Evolutionary conservation across 2,888 invertebrate species (phyloP).

Genomic region (Epistrophe grossulariae): DNA sequence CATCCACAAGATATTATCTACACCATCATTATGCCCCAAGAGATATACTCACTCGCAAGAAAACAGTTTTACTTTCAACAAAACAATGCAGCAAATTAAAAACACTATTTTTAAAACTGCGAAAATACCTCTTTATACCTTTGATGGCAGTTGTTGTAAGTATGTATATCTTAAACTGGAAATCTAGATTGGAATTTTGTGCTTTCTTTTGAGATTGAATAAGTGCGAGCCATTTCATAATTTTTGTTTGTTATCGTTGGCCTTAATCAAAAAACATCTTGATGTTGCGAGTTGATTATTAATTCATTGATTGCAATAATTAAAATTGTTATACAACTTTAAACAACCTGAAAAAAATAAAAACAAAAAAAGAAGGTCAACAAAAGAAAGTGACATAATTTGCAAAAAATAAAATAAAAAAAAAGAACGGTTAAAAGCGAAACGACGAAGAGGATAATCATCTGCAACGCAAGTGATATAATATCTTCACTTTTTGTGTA

Average conservation of each 20-base stretch:
- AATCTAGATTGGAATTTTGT: constrained; percentile 1
- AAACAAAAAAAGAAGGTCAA: constrained; percentile 10
- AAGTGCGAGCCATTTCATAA: constrained; percentile 64
- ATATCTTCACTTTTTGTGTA: background rate
- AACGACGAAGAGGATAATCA: constrained; percentile 23
- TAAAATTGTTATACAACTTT: constrained; percentile 52
- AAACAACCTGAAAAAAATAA: background rate
- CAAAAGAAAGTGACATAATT: constrained; percentile 34
- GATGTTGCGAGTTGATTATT: constrained; percentile 8
- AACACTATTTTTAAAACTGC: background rate
- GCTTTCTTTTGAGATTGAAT: constrained; percentile 59
- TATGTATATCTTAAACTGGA: background rate
- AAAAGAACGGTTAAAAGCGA: background rate
- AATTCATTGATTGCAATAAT: constrained; percentile 43
- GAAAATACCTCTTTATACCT: background rate
- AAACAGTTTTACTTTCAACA: constrained; percentile 53
- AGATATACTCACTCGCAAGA: background rate
- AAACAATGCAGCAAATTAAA: constrained; percentile 28
- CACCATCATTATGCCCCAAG: constrained; percentile 4
- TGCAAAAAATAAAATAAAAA: background rate
- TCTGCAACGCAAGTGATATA: constrained; percentile 23
- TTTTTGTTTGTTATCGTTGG: constrained; percentile 24
- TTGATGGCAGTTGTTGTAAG: constrained; percentile 4
- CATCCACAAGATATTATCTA: constrained; percentile 35
- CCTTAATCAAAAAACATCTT: constrained; percentile 17